phyloP scores from a whole-genome alignment of 2,113 vertebrate species.

The Mionectes macconnelli region DNA sequence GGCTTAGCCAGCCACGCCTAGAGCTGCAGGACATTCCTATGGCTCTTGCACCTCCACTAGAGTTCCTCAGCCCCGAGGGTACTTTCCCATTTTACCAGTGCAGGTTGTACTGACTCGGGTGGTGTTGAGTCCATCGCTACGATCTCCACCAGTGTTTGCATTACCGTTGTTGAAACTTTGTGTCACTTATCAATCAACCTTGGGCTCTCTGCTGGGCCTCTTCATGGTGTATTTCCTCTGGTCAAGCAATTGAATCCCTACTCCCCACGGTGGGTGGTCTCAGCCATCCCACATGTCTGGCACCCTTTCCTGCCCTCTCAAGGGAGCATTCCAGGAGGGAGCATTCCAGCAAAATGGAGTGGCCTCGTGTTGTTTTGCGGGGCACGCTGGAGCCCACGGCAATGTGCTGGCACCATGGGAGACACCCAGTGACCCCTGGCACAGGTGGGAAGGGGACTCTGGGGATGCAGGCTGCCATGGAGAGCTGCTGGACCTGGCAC shows the following conservation, averaged over 20 bases:
- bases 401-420: rapidly evolving
- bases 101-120: rapidly evolving
- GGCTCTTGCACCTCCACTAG: not conserved
- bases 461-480: not conserved
- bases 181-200: not conserved
- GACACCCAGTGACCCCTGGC: not conserved
- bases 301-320: not conserved
- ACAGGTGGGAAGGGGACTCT: not conserved
- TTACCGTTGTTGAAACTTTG: not conserved
- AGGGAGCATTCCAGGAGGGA: not conserved
- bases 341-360: not conserved
- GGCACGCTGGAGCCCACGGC: not conserved
- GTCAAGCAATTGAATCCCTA: rapidly evolving
- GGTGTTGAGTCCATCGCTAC: not conserved
- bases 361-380: not conserved
- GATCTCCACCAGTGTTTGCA: not conserved
- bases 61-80: not conserved
- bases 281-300: not conserved
- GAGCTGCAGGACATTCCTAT: not conserved
- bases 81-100: not conserved
- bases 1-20: not conserved
- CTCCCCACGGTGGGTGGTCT: rapidly evolving
- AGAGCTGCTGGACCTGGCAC: not conserved
- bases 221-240: not conserved
- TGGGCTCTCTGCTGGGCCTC: rapidly evolving